Evolutionary conservation across 2,888 invertebrate genomes (phyloP).

Genomic region (Drosophila koepferae): DNA sequence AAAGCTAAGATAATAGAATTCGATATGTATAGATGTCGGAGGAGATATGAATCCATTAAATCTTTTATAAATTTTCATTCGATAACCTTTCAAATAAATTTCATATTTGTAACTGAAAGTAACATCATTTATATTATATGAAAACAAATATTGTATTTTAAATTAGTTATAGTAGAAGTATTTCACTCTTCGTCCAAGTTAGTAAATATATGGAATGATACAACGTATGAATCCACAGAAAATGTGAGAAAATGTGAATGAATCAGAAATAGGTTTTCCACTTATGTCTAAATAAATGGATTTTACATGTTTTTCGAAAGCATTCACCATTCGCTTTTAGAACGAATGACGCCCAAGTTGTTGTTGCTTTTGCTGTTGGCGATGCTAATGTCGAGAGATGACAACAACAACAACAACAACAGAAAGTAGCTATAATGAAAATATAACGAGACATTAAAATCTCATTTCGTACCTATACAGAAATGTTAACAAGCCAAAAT

Average conservation of each 20-base stretch:
- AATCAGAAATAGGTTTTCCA: conserved; percentile 79
- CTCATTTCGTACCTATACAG: conserved; percentile 69
- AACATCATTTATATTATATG: too few relatives aligned
- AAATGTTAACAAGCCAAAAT: conserved; percentile 32
- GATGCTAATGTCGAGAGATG: conserved; percentile 17
- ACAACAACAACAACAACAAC: conserved; percentile 17
- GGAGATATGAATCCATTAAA: background rate
- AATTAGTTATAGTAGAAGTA: too few relatives aligned
- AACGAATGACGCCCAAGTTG: conserved; percentile 10
- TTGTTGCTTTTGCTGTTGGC: conserved; percentile 2
- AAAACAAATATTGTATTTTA: too few relatives aligned
- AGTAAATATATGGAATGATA: too few relatives aligned
- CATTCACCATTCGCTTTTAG: conserved; percentile 22
- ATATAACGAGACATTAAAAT: conserved; percentile 75
- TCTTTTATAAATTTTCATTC: too few relatives aligned
- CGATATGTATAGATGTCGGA: background rate
- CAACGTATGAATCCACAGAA: background rate
- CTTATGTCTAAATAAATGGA: conserved; percentile 80
- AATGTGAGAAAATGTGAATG: conserved; percentile 58
- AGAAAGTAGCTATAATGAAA: conserved; percentile 67
- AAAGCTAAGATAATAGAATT: background rate
- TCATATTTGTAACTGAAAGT: too few relatives aligned
- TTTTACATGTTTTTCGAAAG: conserved; percentile 73
- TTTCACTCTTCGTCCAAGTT: too few relatives aligned
- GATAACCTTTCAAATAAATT: too few relatives aligned